Base-by-base conservation (phyloP, 2,888 invertebrate species). In the Pemphredon lugubris region DNA sequence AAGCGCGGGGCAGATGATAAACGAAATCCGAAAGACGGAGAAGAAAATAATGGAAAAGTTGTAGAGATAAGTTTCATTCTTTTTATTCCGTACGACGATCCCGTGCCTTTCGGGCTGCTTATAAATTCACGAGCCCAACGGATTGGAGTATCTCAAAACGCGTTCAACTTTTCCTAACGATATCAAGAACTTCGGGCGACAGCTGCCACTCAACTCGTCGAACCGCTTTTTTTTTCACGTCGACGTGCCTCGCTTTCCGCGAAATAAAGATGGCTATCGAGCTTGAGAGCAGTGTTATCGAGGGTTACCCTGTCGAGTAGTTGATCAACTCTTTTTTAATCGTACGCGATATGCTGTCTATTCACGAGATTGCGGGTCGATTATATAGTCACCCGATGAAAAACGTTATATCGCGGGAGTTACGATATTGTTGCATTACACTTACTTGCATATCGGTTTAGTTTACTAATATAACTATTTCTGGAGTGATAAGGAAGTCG, bases 221-320 rank as follows among this genome's bases (percentile, higher is more conserved):
- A 64, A 42, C 48, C 16, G 32, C 58, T 54, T 39, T 54, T 40
- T 51, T 30, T 14, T 45, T 44, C 64, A 5, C 9, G 18, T 23
- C 44, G 23, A 20, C n/a, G n/a, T n/a, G 14, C 21, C 50, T 66
- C 44, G 50, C 42, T 69, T 47, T 57, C 32, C 65, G 47, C 34
- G 57, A 57, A 73, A 68, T 70, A 71, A 73, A 72, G 70, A 74
- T 76, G 63, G 50, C 54, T 21, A 70, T 79, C 66, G 60, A 76
- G 47, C 60, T 23, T n/a, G 20, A 58, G 59, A 50, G 68, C 68
- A 65, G 73, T 44, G 61, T 57, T 60, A 68, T 68, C 65, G 54
- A 77, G 57, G 26, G 48, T 50, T 54, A 61, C 58, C 57, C 51
- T 59, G 64, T 60, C 42, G 66, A 75, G 69, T 59, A 26, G 42